Conservation (phyloP, 1,140 invertebrate genomes). For the Hycleus cichorii region DNA sequence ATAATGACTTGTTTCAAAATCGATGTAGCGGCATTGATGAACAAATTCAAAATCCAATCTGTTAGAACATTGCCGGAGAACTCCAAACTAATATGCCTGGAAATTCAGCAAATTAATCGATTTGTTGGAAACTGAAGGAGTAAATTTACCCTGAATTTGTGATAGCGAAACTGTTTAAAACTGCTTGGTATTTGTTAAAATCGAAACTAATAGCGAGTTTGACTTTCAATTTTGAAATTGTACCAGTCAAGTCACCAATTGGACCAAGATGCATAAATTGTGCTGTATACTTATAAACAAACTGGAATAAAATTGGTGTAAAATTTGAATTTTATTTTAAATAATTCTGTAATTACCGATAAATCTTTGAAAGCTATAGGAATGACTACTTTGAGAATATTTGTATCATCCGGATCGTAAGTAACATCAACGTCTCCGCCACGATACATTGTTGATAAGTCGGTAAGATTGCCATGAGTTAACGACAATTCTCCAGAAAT, state of each 20-base stretch:
- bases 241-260: no score
- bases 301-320: no score
- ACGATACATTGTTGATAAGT: conserved; percentile 1
- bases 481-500: not conserved
- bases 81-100: conserved; percentile 34
- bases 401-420: not conserved
- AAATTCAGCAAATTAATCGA: conserved; percentile 4
- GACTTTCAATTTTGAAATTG: conserved; percentile 15
- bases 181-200: not conserved
- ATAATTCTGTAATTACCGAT: no score
- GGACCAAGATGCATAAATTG: no score
- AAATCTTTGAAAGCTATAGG: conserved; percentile 1
- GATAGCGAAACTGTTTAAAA: conserved; percentile 5
- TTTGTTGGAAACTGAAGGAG: no score
- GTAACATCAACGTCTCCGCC: not conserved
- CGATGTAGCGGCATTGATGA: conserved; percentile 39
- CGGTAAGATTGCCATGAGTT: not conserved
- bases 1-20: conserved; percentile 43
- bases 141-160: conserved; percentile 34
- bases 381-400: not conserved
- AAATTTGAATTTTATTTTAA: no score
- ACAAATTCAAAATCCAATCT: conserved; percentile 43
- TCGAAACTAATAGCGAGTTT: conserved; percentile 3
- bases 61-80: conserved; percentile 43
- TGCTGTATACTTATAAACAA: no score